Base-by-base conservation (phyloP, 2,113 vertebrate genomes). In the Aptenodytes forsteri region DNA sequence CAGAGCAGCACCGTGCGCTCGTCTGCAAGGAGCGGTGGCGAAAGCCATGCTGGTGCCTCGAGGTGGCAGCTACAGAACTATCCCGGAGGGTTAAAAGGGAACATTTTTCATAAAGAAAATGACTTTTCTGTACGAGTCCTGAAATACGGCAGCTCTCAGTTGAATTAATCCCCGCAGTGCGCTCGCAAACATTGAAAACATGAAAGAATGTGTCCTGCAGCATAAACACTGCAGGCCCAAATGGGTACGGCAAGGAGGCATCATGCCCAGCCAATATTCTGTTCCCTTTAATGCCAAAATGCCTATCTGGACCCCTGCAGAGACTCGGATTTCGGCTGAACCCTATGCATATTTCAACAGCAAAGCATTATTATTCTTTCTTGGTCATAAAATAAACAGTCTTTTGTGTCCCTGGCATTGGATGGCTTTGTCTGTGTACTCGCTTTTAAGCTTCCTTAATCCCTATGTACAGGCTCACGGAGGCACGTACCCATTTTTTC, bases 341-440 rank as follows among this genome's bases (percentile, higher is more conserved):
- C 78, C 64, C 89, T 44, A 55, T 83, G 91, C 95, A 56, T 47
- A 67, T 96, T 97, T 90, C 94, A 90, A 44, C 93, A 89, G 76
- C 85, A 91, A 50, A 93, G 93, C 86, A 61, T 93, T 86, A 42
- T 90, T 92, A 79, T 95, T 97, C 91, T 92, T 94, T 85, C 95
- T 69, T 94, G 87, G 90, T 89, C 83, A 90, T 71, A 96, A 97
- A 96, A 89, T 86, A 69, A 87, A 89, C 59, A 64, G 83, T 47
- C 79, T 88, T 93, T 95, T 95, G 83, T 87, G 77, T 85, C 87
- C 82, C 69, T 83, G 26, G 26, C 87, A 12, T 61, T 22, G 71
- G 87, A 34, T 17, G 72, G 62, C 93, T 95, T 95, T 94, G 90
- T 78, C 66, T 87, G 66, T 64, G 69, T 65, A 52, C 42, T 96